phyloP scores from a whole-genome alignment of 2,888 invertebrate genomes.

The Phortica magna region DNA sequence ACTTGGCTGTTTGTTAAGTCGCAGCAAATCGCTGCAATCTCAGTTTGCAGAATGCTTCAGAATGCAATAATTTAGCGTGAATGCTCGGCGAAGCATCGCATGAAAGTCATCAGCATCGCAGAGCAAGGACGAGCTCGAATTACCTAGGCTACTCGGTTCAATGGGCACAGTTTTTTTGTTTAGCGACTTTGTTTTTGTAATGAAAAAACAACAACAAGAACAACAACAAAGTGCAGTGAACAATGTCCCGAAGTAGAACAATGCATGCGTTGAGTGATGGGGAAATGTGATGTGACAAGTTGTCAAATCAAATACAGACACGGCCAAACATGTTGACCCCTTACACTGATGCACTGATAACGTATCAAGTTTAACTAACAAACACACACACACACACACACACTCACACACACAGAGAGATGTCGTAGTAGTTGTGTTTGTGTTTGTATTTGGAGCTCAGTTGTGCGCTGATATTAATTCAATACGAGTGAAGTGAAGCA shows the following conservation, averaged over 20 bases:
- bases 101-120: too few relatives aligned
- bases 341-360: background rate
- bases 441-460: background rate
- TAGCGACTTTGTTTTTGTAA: background rate
- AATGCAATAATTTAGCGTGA: constrained; percentile 5
- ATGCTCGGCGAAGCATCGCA: background rate
- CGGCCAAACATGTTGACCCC: background rate
- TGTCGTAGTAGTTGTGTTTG: background rate
- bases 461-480: constrained; percentile 13
- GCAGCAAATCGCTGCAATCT: background rate
- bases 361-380: constrained; percentile 13
- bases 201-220: background rate
- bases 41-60: background rate
- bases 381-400: background rate
- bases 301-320: constrained; percentile 21
- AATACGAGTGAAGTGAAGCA: background rate
- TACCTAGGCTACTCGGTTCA: constrained; percentile 9
- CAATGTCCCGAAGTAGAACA: constrained; percentile 14
- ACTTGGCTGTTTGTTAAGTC: too few relatives aligned
- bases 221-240: background rate
- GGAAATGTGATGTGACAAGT: constrained; percentile 29
- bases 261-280: constrained; percentile 14
- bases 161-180: background rate
- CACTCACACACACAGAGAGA: background rate
- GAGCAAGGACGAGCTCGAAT: background rate